Base-by-base conservation (phyloP, 2,113 vertebrate genomes). In the Spea bombifrons region DNA sequence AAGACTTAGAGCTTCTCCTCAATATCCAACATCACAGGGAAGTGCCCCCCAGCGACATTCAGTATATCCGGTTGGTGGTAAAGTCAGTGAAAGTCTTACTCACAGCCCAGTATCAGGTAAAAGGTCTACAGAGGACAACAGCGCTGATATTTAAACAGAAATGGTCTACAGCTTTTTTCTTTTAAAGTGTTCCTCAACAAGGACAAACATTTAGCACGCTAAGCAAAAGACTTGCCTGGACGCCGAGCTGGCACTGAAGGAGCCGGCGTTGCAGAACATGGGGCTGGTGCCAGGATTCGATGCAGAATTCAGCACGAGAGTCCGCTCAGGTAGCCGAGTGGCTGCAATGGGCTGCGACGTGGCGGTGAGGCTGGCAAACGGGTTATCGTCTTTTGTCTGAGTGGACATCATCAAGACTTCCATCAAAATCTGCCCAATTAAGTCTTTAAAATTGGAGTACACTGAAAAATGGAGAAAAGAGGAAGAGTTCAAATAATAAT, bases 391-490 rank as follows among this genome's bases (percentile, higher is more conserved):
- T 84, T 93, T 91, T 0, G 94, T 92, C 86, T 97, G 96, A 52
- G 97, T 95, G 66, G 96, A 98, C 95, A 98, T 97, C 95, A 98
- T 96, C 84, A 99, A 92, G 81, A 98, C 97, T 92, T 99, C 97
- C 97, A 99, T 97, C 86, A 99, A 88, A 85, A 99, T 97, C 93
- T 99, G 97, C 78, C 97, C 94, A 0, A 99, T 98, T 85, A 99
- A 90, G 91, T 99, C 97, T 90, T 98, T 98, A 83, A 97, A 98
- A 88, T 98, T 96, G 77, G 96, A 96, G 87, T 93, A 98, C 77
- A 98, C 96, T 7, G 80, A 44, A 83, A 82, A 74, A 79, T 45
- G 84, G 75, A 72, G 13, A 71, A 70, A 71, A 65, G 6, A 10
- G 46, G 44, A 16, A 66, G 43, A n/a, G 43, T 30, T 72, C 1